phyloP scores from a whole-genome alignment of 2,888 invertebrate species.

The Epinotia demarniana region DNA sequence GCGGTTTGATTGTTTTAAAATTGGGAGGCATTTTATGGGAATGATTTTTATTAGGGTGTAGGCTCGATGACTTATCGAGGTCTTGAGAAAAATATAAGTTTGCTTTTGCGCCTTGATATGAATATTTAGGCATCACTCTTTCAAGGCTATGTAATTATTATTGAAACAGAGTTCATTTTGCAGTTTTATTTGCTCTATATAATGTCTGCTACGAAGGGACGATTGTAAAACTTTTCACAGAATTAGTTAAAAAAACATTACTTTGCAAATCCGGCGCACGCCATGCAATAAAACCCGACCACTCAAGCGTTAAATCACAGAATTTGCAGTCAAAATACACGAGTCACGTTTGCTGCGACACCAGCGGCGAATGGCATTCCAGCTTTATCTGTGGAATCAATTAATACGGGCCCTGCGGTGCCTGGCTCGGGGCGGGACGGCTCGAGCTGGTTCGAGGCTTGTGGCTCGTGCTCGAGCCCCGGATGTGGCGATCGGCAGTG shows the following conservation, averaged over 20 bases:
- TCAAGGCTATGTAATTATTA: neutral
- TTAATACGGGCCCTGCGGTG: conserved; percentile 65
- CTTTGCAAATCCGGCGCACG: conserved; percentile 45
- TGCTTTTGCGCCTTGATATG: no score
- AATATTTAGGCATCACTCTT: neutral
- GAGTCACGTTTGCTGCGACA: conserved; percentile 55
- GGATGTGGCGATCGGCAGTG: conserved; percentile 72
- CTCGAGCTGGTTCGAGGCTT: conserved; percentile 26
- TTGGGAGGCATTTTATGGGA: conserved; percentile 38
- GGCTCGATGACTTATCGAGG: conserved; percentile 18
- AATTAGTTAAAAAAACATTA: conserved; percentile 43
- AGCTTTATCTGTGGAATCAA: conserved; percentile 74
- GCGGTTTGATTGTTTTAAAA: conserved; percentile 53
- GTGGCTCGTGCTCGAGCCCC: conserved; percentile 48
- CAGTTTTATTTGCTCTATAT: neutral
- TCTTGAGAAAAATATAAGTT: neutral
- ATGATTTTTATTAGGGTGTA: conserved; percentile 33
- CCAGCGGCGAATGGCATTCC: conserved; percentile 65
- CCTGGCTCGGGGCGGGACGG: conserved; percentile 55
- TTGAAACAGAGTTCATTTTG: neutral
- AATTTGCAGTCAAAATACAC: conserved; percentile 53
- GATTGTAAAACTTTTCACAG: conserved; percentile 22
- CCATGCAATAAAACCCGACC: conserved; percentile 51
- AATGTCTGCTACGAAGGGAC: conserved; percentile 21
- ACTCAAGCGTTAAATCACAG: conserved; percentile 50